Conservation (phyloP, 2,797 vertebrate species). For the Balearica regulorum region DNA sequence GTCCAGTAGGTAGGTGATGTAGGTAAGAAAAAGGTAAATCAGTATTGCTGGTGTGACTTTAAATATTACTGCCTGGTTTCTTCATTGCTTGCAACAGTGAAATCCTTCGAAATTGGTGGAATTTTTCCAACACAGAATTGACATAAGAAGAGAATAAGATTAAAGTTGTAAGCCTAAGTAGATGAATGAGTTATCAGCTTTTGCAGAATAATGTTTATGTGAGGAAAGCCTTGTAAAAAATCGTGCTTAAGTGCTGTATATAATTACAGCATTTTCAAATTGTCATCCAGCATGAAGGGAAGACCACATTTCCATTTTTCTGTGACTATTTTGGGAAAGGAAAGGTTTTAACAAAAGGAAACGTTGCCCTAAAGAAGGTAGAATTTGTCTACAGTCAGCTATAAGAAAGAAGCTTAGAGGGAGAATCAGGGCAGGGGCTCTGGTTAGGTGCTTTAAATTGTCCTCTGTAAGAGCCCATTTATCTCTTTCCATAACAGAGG, state of each 20-base stretch:
- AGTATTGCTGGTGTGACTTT: background rate
- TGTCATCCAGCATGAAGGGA: background rate
- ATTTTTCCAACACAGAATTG: background rate
- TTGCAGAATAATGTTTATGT: background rate
- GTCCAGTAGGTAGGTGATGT: background rate
- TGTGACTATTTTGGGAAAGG: background rate
- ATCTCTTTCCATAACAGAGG: background rate
- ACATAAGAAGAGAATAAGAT: background rate
- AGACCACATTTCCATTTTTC: background rate
- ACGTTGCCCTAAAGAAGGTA: background rate
- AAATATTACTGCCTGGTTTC: background rate
- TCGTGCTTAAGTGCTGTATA: background rate
- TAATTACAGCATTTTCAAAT: background rate
- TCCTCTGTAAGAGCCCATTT: background rate
- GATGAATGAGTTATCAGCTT: background rate
- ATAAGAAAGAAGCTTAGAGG: background rate
- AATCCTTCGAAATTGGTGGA: background rate
- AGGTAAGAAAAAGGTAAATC: background rate
- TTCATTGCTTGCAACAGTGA: background rate
- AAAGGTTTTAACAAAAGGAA: background rate
- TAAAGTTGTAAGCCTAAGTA: conserved; percentile 17
- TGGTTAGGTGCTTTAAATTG: background rate
- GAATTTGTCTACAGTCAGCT: background rate
- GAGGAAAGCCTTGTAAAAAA: conserved; percentile 31
- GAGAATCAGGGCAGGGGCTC: background rate